Base-by-base conservation (phyloP, 2,888 invertebrate genomes). In the Acronicta aceris region DNA sequence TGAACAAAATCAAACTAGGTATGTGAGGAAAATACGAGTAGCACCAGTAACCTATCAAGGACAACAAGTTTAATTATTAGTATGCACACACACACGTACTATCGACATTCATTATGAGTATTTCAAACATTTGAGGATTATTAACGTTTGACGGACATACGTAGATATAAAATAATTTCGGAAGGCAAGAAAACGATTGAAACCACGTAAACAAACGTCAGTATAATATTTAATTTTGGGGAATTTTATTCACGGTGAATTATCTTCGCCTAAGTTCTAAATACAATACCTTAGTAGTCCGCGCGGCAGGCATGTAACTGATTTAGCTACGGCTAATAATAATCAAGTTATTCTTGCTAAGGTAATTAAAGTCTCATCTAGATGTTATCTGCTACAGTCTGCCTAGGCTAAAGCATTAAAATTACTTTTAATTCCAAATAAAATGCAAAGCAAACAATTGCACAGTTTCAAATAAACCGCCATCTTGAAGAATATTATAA, bases 291-390 rank as follows among this genome's bases (percentile, higher is more conserved):
- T 41, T 36, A 54, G 42, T 12, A 40, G 38, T 9, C 9, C 9
- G 36, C 13, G 27, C 54, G 21, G 30, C 51, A 59, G 38, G 33
- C 40, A 59, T 3, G 21, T 36, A 64, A 55, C 17, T 57, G 47
- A 57, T 58, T 68, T 49, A 58, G 54, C 59, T 47, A 17, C 27
- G 30, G 40, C 38, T 21, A 63, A 70, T 66, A 59, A 71, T 68
- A 70, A 65, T 69, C 63, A 67, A 74, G 70, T 74, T 71, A 67
- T 70, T 75, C 66, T 75, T 64, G 51, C 65, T 50, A 41, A 64
- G 61, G 65, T 73, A 81, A 81, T 81, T 80, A 76, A 56, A 62
- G 59, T 71, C 16, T 27, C 73, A 75, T 77, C 62, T 67, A 75
- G 81, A 80, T 82, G 27, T 53, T 75, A 78, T 80, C 71, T 59